Evolutionary conservation across 2,888 invertebrate species (phyloP).

Genomic region (Cheilosia scutellata): DNA sequence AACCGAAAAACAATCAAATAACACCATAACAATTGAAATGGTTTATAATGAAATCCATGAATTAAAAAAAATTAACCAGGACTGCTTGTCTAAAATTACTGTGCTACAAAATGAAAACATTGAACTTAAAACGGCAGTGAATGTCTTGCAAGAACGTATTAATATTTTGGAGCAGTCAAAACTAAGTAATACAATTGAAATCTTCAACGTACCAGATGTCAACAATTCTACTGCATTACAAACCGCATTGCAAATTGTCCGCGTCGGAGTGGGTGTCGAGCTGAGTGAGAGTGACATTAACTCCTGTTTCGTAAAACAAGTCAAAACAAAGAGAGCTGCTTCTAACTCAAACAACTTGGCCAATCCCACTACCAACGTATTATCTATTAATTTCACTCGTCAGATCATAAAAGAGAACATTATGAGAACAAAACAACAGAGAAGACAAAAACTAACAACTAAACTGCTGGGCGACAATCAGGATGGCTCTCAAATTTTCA

Average conservation of each 20-base stretch:
- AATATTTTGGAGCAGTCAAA: conserved; percentile 20
- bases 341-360: conserved; percentile 2
- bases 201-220: conserved; percentile 36
- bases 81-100: too few relatives aligned
- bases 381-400: not conserved
- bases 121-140: too few relatives aligned
- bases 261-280: conserved; percentile 14
- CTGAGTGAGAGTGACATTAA: conserved; percentile 28
- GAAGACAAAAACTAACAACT: conserved; percentile 5
- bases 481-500: too few relatives aligned
- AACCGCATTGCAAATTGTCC: conserved; percentile 30
- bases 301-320: conserved; percentile 29
- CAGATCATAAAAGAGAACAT: not conserved
- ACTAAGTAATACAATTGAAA: conserved; percentile 23
- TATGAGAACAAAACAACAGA: too few relatives aligned
- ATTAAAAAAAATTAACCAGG: conserved; percentile 23
- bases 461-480: conserved; percentile 12
- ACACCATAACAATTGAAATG: conserved; percentile 11
- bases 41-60: conserved; percentile 1
- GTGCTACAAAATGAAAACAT: too few relatives aligned
- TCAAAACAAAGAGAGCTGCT: conserved; percentile 7
- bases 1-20: conserved; percentile 6
- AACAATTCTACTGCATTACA: conserved; percentile 14
- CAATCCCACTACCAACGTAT: not conserved
- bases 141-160: not conserved